Base-by-base conservation (phyloP, 1,140 invertebrate species). In the Drosophila yakuba region DNA sequence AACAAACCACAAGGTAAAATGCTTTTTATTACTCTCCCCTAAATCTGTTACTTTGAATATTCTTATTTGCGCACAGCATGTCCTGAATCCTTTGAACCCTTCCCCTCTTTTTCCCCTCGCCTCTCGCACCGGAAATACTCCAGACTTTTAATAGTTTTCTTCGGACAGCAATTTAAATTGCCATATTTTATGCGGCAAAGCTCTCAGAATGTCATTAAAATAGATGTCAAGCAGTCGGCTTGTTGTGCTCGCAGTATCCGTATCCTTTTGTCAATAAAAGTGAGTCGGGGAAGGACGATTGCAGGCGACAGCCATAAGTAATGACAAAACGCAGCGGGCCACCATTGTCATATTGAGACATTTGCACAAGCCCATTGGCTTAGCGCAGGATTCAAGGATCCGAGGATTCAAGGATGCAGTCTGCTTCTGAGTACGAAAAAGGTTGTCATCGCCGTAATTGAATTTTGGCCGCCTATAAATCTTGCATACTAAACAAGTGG, bases 1-100 rank as follows among this genome's bases (percentile, higher is more conserved):
- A 91, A 91, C 78, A 91, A 91, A 90, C 67, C 86, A 91, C 88
- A 91, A 91, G 90, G 86, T 91, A 91, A 71, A 71, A 80, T 56
- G 69, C 79, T 55, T 75, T 47, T 57, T 48, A 54, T 59, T 75
- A 67, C 66, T 47, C 45, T 35, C 38, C 15, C 38, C 1, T 39
- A 10, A 7, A 51, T 59, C 41, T 50, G 32, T 45, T 48, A 38
- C 61, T 50, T 77, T 48, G 28, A 51, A 54, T 69, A 44, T 43
- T 44, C 63, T 62, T 68, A 41, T 73, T 74, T 68, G 56, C 66
- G 60, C 41, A 41, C 56, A 54, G 54, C 67, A 55, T 50, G 48
- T 58, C 62, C 56, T 63, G 32, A 35, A 11, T 54, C 1, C n/a
- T 45, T 32, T 57, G 38, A 25, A 41, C 43, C 28, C 17, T 17